Evolutionary conservation across 2,888 invertebrate species (phyloP).

Genomic region (Steinernema carpocapsae): DNA sequence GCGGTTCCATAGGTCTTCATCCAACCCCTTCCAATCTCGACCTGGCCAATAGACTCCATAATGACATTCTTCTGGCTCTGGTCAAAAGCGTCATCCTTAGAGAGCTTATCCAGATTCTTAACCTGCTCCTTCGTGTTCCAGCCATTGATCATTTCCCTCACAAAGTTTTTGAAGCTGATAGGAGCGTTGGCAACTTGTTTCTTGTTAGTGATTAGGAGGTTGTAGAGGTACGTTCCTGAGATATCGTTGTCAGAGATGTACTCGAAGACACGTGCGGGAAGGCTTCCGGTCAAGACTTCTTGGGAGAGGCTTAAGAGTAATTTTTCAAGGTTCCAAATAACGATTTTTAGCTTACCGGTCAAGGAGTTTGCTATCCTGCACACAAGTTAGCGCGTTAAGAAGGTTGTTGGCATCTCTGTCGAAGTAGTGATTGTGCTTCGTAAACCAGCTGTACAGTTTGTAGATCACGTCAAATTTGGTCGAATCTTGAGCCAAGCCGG

Average conservation of each 20-base stretch:
- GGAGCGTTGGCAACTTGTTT: background rate
- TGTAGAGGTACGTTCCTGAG: background rate
- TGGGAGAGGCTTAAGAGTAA: background rate
- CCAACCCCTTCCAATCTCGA: background rate
- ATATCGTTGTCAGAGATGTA: constrained; percentile 10
- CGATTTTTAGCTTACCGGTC: too few species aligned
- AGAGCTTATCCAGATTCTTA: background rate
- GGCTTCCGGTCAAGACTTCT: background rate
- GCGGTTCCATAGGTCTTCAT: background rate
- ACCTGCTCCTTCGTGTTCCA: constrained; percentile 8
- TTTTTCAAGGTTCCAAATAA: too few species aligned
- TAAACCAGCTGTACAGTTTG: constrained; percentile 4
- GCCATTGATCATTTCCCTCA: background rate
- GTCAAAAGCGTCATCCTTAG: background rate
- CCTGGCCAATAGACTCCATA: background rate
- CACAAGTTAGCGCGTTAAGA: constrained; percentile 12
- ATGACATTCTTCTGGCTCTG: constrained; percentile 5
- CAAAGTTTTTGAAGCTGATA: background rate
- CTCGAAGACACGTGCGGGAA: background rate
- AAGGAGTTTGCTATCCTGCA: background rate
- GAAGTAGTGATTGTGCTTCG: constrained; percentile 11
- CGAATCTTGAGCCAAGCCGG: constrained; percentile 12
- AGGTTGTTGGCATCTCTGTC: background rate
- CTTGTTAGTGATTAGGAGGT: background rate
- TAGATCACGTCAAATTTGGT: background rate